Percentiles rank a stretch among this genome's conserved stretches.
phyloP scores from a whole-genome alignment of 2,113 vertebrate genomes.

The Rutilus rutilus region DNA sequence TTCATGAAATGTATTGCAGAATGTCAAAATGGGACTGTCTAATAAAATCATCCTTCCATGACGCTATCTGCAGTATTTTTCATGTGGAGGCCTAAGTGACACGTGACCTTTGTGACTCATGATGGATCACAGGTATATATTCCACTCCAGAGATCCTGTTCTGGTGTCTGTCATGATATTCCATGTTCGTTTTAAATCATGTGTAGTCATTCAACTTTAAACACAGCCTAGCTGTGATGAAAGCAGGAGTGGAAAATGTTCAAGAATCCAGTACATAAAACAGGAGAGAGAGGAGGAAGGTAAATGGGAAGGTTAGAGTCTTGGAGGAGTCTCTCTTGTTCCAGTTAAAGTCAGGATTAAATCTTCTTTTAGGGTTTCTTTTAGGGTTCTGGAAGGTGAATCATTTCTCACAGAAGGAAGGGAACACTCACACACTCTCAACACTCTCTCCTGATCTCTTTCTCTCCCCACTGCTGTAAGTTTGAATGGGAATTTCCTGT shows the following conservation, averaged over 20 bases:
- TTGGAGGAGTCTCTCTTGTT: constrained; percentile 56
- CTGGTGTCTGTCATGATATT: neutral
- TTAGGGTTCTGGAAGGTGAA: constrained; percentile 48
- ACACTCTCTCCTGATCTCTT: neutral
- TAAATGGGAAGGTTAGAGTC: constrained; percentile 23
- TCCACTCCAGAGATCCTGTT: constrained; percentile 24
- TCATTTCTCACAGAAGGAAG: constrained; percentile 69
- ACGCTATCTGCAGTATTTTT: neutral
- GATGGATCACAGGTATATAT: constrained; percentile 23
- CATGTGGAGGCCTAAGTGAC: neutral
- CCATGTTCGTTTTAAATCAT: neutral
- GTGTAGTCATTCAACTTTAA: constrained; percentile 14
- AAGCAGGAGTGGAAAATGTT: constrained; percentile 28
- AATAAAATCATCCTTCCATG: neutral
- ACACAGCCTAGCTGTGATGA: constrained; percentile 22
- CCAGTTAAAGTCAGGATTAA: constrained; percentile 66
- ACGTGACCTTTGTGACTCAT: neutral
- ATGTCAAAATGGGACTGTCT: neutral
- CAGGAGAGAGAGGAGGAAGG: neutral
- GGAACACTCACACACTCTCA: constrained; percentile 38
- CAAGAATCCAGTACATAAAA: neutral
- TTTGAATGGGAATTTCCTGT: neutral
- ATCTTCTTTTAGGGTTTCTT: constrained; percentile 41
- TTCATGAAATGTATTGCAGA: neutral
- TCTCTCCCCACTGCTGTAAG: neutral